phyloP scores from a whole-genome alignment of 2,888 invertebrate genomes.

The Dioctria rufipes region DNA sequence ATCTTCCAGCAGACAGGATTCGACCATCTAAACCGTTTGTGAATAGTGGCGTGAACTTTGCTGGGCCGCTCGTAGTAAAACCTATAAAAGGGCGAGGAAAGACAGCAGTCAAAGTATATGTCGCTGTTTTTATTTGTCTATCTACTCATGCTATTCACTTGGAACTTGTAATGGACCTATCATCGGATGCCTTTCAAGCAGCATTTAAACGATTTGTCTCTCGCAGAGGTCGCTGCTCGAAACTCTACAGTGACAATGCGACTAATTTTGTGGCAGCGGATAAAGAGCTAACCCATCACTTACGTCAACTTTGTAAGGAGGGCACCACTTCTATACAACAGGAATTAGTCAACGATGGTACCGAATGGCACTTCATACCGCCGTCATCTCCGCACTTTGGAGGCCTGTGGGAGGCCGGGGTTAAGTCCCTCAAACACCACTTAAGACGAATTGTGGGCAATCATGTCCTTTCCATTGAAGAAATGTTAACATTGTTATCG shows the following conservation, averaged over 20 bases:
- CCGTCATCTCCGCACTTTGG: conserved; percentile 63
- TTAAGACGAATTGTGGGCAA: background rate
- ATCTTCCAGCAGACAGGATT: too few relatives aligned
- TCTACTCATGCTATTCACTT: background rate
- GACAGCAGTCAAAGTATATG: background rate
- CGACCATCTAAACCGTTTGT: background rate
- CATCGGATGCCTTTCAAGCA: background rate
- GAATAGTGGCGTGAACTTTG: background rate
- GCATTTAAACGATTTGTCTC: background rate
- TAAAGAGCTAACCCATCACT: background rate
- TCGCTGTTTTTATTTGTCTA: background rate
- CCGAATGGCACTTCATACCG: conserved; percentile 64
- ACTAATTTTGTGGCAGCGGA: conserved; percentile 2
- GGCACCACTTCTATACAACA: background rate
- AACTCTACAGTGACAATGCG: background rate
- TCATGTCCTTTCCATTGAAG: conserved; percentile 8
- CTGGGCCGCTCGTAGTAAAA: background rate
- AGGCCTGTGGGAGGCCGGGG: conserved; percentile 56
- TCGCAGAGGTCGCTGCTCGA: background rate
- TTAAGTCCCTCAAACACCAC: conserved; percentile 35
- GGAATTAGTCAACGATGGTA: background rate
- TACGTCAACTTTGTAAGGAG: background rate
- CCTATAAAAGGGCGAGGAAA: background rate
- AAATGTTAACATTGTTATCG: conserved; percentile 15
- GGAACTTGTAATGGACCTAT: background rate